Evolutionary conservation across 1,140 invertebrate genomes (phyloP).

Genomic region (Panagrolaimus sp.): DNA sequence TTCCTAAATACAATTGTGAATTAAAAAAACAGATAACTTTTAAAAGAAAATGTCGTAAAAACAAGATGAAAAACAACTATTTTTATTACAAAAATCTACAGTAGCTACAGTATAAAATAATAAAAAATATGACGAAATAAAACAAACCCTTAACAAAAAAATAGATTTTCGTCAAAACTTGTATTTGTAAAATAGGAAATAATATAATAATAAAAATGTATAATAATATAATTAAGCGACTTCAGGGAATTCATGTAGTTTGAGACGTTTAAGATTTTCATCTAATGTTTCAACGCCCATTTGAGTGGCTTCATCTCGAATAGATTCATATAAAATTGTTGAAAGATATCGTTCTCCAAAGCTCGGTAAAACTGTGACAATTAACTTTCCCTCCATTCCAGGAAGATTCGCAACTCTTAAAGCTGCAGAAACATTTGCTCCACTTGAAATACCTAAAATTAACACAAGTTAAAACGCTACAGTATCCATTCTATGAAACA

Average conservation of each 20-base stretch:
- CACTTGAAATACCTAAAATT: slow-evolving; percentile 53
- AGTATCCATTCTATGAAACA: not conserved
- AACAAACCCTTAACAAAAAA: too few relatives aligned
- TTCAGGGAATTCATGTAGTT: slow-evolving; percentile 43
- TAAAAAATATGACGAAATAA: too few relatives aligned
- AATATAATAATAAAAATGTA: too few relatives aligned
- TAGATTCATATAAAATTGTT: slow-evolving; percentile 44
- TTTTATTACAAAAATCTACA: too few relatives aligned
- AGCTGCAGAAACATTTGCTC: slow-evolving; percentile 54
- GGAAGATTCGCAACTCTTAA: slow-evolving; percentile 43
- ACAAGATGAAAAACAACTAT: too few relatives aligned
- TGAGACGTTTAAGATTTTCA: slow-evolving; percentile 48
- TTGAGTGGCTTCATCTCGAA: slow-evolving; percentile 46
- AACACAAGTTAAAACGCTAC: not conserved
- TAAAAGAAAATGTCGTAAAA: too few relatives aligned
- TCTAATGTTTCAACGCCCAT: slow-evolving; percentile 48
- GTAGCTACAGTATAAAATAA: too few relatives aligned
- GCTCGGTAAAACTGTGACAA: slow-evolving; percentile 57
- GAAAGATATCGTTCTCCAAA: slow-evolving; percentile 58
- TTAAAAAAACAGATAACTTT: too few relatives aligned
- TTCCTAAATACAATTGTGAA: too few relatives aligned
- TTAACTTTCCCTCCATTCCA: slow-evolving; percentile 51
- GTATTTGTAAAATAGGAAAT: too few relatives aligned
- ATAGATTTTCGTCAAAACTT: too few relatives aligned
- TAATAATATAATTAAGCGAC: slow-evolving; percentile 22